Evolutionary conservation across 92 coral and sea anemone genomes (phyloP), one percentile per base, ranked within the genome.

Genomic region (Galaxea fascicularis): DNA sequence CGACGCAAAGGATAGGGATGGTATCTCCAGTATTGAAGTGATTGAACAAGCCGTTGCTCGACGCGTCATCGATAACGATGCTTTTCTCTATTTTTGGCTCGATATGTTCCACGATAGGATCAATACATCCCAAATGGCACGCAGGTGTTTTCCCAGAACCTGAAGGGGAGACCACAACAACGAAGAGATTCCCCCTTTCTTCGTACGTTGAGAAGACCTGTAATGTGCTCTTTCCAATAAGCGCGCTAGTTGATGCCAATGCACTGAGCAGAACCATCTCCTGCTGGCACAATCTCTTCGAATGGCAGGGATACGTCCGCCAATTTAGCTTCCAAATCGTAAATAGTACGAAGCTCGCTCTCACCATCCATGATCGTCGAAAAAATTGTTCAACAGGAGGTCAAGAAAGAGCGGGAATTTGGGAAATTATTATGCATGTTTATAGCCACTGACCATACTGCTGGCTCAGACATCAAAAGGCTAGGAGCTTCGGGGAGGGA

Each of bases 111-210:
- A 90, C 79, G 22, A 90, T 79, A 10, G 93, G 87, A 35, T 84
- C 82, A 13, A 78, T 84, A 56, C 92, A 89, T 15, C 80, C 89
- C 0, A 24, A 29, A 56, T 83, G 86, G 80, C 89, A 89, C 1
- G 89, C 82, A 4, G 85, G 86, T 4, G 89, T 60, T 58, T 84
- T 89, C 9, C 85, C 92, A 0, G 86, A 14, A 27, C 92, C 92
- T 25, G 89, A 83, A 44, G 89, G 92, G 4, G 85, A 85, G 25
- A 89, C 41, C 27, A 44, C 81, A 27, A 83, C 79, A 15, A 62
- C 26, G 35, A 84, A 89, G 53, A 78, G 85, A 82, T 89, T 89
- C 68, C 76, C 86, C 46, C 65, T 85, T 65, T 89, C 87, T 72
- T 25, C 59, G n/a, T 84, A 89, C 0, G 86, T 59, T 1, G 75